Base-by-base conservation (phyloP, 2,797 vertebrate species). In the Lithobates pipiens region DNA sequence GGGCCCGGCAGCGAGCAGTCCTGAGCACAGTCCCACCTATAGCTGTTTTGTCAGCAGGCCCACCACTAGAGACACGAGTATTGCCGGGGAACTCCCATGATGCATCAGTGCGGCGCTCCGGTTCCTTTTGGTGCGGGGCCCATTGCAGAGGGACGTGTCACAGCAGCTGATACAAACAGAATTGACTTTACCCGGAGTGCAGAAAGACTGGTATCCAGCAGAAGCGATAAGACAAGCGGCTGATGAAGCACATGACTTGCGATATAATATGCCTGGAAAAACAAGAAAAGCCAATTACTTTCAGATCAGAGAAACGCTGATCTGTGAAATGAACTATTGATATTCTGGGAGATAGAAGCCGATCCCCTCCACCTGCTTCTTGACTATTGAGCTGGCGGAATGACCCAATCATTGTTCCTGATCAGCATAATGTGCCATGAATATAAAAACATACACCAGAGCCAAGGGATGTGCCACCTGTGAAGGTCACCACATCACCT, bases 141-240 rank as follows among this genome's bases (percentile, higher is more conserved):
- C 98, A 0, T 99, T 99, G 94, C 98, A 99, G 85, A 99, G 97
- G 0, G 97, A 96, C 0, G 97, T 99, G 94, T 96, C 98, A 90
- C 98, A 99, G 95, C 98, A 99, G 92, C 96, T 96, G 94, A 99
- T 99, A 89, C 98, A 99, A 34, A 99, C 97, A 0, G 98, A 99
- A 95, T 98, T 97, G 88, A 99, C 92, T 92, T 95, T 95, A 87
- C 98, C 98, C 0, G 95, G 95, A 1, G 97, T 97, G 89, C 98
- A 99, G 91, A 99, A 99, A 94, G 97, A 98, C 93, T 99, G 98
- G 95, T 99, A 99, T 27, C 98, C 98, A 0, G 98, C 98, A 0
- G 98, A 99, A 89, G 98, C 96, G 25, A 98, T 99, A 91, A 99
- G 97, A 85, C 98, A 99, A 0, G 98, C 98, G 0, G 96, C 97